These are phyloP conservation scores for Antheraea yamamai DNA, from an alignment of 2,888 invertebrate species.

Conservation along the genomic window DNA sequence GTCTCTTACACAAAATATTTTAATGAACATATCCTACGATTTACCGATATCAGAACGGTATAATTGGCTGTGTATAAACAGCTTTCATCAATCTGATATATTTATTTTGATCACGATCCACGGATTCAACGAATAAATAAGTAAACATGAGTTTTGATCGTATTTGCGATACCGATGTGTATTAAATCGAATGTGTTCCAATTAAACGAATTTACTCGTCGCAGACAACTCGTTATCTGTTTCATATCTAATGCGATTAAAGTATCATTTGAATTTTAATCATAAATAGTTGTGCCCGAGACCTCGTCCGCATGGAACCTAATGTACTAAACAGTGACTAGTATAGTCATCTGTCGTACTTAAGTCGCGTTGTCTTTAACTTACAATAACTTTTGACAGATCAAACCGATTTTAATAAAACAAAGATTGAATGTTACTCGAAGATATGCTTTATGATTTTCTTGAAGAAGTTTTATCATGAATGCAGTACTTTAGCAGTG, in stretches of 20 bases:
- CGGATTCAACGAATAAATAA: constrained; percentile 11
- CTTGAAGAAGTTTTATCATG: too few species aligned
- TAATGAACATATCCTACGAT: background rate
- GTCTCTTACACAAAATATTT: background rate
- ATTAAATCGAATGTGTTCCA: background rate
- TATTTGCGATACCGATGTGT: constrained; percentile 1
- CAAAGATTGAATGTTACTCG: too few species aligned
- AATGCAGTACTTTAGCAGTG: too few species aligned
- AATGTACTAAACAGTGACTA: too few species aligned
- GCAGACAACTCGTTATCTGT: background rate
- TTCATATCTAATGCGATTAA: background rate
- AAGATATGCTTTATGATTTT: too few species aligned
- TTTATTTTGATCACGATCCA: background rate
- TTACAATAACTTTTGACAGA: too few species aligned
- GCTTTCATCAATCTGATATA: background rate
- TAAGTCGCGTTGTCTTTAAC: too few species aligned
- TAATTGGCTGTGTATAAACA: background rate
- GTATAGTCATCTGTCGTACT: too few species aligned
- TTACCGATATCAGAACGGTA: background rate
- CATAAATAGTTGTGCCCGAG: background rate
- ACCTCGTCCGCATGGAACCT: too few species aligned
- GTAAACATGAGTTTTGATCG: constrained; percentile 10
- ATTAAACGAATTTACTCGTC: background rate
- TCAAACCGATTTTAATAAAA: too few species aligned
- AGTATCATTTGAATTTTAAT: background rate